A percentile compares a stretch with the other conserved stretches of the same genome.
These are phyloP conservation scores for Cephus nigrinus DNA, from an alignment of 2,888 invertebrate species.

Conservation along the genomic window DNA sequence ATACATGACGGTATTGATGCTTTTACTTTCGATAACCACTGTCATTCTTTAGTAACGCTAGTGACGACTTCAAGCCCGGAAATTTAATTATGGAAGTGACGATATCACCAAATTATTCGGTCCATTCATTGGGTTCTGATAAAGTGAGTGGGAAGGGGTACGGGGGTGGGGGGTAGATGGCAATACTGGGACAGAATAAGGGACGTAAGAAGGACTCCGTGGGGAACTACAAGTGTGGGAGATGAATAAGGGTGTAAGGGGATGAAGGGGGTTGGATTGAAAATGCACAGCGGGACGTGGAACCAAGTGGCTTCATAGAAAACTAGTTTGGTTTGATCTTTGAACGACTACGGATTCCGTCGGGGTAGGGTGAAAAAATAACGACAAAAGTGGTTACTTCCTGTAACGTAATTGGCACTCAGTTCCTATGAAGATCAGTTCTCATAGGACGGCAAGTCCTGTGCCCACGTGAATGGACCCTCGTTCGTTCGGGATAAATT, in stretches of 20 bases:
- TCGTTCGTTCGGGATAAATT: neutral
- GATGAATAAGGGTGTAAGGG: neutral
- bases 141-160: neutral
- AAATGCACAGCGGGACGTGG: neutral
- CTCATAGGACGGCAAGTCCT: conserved; percentile 2
- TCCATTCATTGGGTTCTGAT: neutral
- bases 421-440: conserved; percentile 17
- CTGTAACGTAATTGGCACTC: conserved; percentile 27
- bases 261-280: neutral
- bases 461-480: neutral
- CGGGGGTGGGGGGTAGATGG: neutral
- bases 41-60: neutral
- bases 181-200: neutral
- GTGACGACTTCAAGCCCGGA: neutral
- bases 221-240: neutral
- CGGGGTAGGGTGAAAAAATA: neutral
- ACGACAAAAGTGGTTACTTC: neutral
- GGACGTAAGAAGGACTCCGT: neutral
- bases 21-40: neutral
- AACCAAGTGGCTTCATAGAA: neutral
- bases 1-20: neutral
- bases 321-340: neutral
- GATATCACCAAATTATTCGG: neutral
- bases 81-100: neutral
- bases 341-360: neutral